A percentile compares a stretch with the other conserved stretches of the same genome.
phyloP scores from a whole-genome alignment of 2,113 vertebrate genomes.

The Strix aluco region DNA sequence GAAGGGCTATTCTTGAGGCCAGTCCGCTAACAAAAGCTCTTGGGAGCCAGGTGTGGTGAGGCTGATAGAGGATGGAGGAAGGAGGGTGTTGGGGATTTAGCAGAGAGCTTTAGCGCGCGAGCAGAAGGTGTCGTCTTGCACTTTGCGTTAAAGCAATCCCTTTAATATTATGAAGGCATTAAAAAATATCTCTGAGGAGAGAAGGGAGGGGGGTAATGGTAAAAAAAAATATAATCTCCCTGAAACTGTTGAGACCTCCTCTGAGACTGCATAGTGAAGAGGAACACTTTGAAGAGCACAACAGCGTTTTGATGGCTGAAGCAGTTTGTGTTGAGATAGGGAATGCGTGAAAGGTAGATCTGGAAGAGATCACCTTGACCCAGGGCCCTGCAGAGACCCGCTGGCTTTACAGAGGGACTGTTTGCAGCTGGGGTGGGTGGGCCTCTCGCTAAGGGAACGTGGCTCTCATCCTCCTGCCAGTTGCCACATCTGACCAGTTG shows the following conservation, averaged over 20 bases:
- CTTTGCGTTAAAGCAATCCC: conserved; percentile 20
- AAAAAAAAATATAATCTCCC: conserved; percentile 21
- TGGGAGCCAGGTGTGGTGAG: conserved; percentile 34
- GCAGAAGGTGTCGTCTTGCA: not conserved
- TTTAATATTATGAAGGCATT: conserved; percentile 27
- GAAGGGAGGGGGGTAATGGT: not conserved
- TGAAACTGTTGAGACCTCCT: conserved; percentile 29
- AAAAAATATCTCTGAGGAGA: conserved; percentile 18
- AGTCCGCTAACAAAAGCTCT: not conserved
- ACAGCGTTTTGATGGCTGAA: not conserved
- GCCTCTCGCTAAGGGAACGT: not conserved
- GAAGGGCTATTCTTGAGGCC: not conserved
- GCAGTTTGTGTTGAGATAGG: not conserved
- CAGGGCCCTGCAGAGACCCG: not conserved
- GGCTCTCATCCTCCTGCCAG: not conserved
- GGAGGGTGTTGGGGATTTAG: not conserved
- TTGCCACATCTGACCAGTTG: not conserved
- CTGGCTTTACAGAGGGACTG: not conserved
- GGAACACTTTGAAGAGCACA: conserved; percentile 37
- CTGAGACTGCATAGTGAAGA: not conserved
- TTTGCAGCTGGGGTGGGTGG: not conserved
- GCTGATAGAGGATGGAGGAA: conserved; percentile 16
- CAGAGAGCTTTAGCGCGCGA: not conserved
- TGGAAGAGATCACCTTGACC: not conserved
- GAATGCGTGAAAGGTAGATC: not conserved